Percentiles rank a stretch among this genome's conserved stretches.
These are phyloP conservation scores for Laticauda colubrina DNA, from an alignment of 2,113 vertebrate genomes.

Conservation along the genomic window DNA sequence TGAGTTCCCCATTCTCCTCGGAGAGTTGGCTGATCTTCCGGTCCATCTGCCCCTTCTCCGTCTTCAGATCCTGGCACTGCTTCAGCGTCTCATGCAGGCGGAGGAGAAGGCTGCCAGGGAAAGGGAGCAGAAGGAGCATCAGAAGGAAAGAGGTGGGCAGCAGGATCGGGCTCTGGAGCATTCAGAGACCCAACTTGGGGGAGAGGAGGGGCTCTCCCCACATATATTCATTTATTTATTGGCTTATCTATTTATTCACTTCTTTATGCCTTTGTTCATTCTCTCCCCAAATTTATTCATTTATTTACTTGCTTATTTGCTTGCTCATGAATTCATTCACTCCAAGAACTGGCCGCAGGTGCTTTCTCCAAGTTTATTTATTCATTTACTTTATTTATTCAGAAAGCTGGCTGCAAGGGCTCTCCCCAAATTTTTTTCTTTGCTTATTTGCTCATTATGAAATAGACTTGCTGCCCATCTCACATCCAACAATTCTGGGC, in stretches of 20 bases:
- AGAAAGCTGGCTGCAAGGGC: too few species aligned
- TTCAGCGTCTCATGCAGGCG: conserved; percentile 79
- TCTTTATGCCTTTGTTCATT: fast-evolving
- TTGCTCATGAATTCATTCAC: too few species aligned
- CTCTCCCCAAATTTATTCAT: too few species aligned
- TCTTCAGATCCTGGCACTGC: conserved; percentile 84
- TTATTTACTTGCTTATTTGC: too few species aligned
- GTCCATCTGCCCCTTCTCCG: conserved; percentile 80
- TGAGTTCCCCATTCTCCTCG: conserved; percentile 85
- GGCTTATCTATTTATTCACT: too few species aligned
- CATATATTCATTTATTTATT: background rate
- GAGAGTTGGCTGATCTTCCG: conserved; percentile 81
- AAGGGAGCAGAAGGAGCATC: background rate
- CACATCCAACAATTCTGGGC: too few species aligned
- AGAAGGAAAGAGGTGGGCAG: background rate
- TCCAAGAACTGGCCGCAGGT: background rate
- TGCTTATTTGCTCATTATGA: background rate
- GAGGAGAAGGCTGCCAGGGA: conserved; percentile 71
- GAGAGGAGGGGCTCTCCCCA: background rate
- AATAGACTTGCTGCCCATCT: too few species aligned
- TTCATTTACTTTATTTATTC: too few species aligned
- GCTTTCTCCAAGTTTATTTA: background rate
- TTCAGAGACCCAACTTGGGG: background rate
- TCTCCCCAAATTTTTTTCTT: too few species aligned
- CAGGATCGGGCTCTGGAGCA: too few species aligned